Percentiles rank a stretch among this genome's conserved stretches.
These are phyloP conservation scores for Magallana nippona DNA, from an alignment of 2,888 invertebrate species.

Conservation along the genomic window DNA sequence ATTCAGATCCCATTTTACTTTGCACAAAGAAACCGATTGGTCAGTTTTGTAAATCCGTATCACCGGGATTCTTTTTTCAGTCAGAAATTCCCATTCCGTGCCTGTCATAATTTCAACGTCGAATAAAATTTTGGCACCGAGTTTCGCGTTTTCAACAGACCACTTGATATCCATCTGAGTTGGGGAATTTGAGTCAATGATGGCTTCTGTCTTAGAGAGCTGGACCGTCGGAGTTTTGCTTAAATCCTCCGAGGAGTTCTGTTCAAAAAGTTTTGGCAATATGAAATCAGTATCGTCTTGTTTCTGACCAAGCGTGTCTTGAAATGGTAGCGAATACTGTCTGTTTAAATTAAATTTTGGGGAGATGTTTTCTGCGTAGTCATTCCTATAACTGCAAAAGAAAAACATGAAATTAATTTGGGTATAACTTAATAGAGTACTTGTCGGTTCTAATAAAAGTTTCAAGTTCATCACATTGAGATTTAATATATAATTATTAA, in stretches of 20 bases:
- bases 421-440: background rate
- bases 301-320: background rate
- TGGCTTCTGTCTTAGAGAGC: background rate
- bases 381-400: background rate
- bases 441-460: too few relatives aligned
- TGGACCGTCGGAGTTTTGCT: background rate
- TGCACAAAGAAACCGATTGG: background rate
- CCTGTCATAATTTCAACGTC: background rate
- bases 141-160: background rate
- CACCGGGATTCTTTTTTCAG: background rate
- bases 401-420: background rate
- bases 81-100: background rate
- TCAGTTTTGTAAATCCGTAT: constrained; percentile 15
- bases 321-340: constrained; percentile 10
- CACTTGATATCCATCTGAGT: constrained; percentile 18
- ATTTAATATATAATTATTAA: too few relatives aligned
- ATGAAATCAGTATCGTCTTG: background rate
- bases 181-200: background rate
- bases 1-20: background rate
- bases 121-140: background rate
- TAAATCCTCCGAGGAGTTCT: background rate
- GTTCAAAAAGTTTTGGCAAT: constrained; percentile 2
- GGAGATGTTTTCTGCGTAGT: background rate
- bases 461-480: too few relatives aligned
- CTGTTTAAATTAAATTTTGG: background rate